Evolutionary conservation across 2,797 vertebrate genomes (phyloP).

Genomic region (Oryzias dopingdopingensis): DNA sequence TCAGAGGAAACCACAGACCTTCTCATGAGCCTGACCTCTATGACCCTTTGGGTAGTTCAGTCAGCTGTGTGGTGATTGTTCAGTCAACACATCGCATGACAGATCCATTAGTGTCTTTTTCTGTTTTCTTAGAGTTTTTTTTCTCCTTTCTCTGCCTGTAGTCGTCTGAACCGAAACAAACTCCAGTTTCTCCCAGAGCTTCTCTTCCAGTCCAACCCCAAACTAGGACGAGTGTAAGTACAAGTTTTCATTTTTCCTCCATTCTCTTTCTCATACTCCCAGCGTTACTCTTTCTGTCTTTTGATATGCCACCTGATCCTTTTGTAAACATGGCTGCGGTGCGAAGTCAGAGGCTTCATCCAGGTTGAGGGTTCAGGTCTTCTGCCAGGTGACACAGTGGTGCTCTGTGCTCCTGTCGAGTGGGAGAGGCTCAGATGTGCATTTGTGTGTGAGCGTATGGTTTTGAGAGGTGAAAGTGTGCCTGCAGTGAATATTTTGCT

Average conservation of each 20-base stretch:
- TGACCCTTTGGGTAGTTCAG: slow-evolving; percentile 33
- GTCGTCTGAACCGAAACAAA: slow-evolving; percentile 96
- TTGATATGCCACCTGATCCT: slow-evolving; percentile 57
- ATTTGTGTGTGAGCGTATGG: slow-evolving; percentile 14
- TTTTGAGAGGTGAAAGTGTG: slow-evolving; percentile 64
- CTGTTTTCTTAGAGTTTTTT: slow-evolving; percentile 22
- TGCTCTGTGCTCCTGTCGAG: slow-evolving; percentile 57
- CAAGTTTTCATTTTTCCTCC: slow-evolving; percentile 20
- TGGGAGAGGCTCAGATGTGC: slow-evolving; percentile 26
- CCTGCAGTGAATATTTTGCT: slow-evolving; percentile 71
- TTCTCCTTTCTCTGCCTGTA: slow-evolving; percentile 58
- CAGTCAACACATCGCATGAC: slow-evolving; percentile 22
- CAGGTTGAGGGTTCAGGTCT: slow-evolving; percentile 57
- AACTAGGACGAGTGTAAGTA: slow-evolving; percentile 96
- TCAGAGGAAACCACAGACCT: slow-evolving; percentile 49
- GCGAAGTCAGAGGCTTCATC: slow-evolving; percentile 48
- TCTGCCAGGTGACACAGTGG: slow-evolving; percentile 61
- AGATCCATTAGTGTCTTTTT: slow-evolving; percentile 15
- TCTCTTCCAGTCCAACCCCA: slow-evolving; percentile 95
- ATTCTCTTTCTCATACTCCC: slow-evolving; percentile 23
- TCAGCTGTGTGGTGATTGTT: slow-evolving; percentile 18
- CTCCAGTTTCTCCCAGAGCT: slow-evolving; percentile 94
- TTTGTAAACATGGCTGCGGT: slow-evolving; percentile 52
- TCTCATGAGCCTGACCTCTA: slow-evolving; percentile 46
- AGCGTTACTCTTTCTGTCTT: slow-evolving; percentile 28